Evolutionary conservation across 1,140 invertebrate species (phyloP).

Genomic region (Drosophila ambigua): DNA sequence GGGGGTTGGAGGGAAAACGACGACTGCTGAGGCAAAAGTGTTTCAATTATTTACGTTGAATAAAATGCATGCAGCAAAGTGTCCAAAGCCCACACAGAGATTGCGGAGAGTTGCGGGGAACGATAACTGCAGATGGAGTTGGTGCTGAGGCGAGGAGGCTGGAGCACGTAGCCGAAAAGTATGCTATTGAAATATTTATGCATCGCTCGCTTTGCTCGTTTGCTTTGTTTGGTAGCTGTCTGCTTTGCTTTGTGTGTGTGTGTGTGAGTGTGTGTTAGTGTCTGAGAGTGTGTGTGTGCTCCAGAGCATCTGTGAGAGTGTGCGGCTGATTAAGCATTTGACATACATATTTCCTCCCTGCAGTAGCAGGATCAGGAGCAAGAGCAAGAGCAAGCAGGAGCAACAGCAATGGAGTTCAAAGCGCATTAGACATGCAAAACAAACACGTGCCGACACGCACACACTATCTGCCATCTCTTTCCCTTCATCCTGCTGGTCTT

Average conservation of each 20-base stretch:
- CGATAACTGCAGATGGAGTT: not conserved
- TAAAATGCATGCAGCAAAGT: slow-evolving; percentile 54
- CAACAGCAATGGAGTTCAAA: slow-evolving; percentile 45
- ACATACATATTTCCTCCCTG: slow-evolving; percentile 71
- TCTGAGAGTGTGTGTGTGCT: slow-evolving; percentile 10
- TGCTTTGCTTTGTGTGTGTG: slow-evolving; percentile 7
- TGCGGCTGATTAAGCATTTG: slow-evolving; percentile 77
- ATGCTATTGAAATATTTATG: slow-evolving; percentile 82
- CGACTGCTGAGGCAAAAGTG: slow-evolving; percentile 13
- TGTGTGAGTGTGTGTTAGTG: slow-evolving; percentile 7
- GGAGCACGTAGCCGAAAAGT: slow-evolving; percentile 73
- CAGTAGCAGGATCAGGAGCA: slow-evolving; percentile 3
- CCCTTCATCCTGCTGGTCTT: not conserved
- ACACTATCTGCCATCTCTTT: slow-evolving; percentile 15
- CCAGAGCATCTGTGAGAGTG: slow-evolving; percentile 18
- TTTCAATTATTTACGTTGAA: slow-evolving; percentile 73
- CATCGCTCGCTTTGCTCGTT: slow-evolving; percentile 54
- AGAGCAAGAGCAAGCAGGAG: no score
- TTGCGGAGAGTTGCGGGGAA: not conserved
- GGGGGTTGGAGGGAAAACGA: not conserved
- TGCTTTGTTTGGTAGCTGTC: slow-evolving; percentile 56
- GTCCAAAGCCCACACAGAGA: slow-evolving; percentile 14
- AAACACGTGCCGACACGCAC: slow-evolving; percentile 74
- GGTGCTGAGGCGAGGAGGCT: slow-evolving; percentile 13
- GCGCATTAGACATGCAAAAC: slow-evolving; percentile 74